phyloP scores from a whole-genome alignment of 2,797 vertebrate genomes.

The Coregonus suidteri region DNA sequence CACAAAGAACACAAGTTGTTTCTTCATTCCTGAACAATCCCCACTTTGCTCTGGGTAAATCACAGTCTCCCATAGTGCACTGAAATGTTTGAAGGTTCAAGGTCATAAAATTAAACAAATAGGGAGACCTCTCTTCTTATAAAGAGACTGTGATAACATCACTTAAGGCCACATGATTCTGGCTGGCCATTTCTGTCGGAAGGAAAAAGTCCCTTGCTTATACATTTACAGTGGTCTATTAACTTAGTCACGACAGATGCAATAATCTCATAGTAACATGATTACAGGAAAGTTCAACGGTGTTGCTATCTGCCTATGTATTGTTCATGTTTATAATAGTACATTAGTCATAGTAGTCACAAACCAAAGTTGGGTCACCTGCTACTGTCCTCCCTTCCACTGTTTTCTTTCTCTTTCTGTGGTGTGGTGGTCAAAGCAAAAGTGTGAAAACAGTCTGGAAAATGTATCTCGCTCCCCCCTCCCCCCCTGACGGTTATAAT shows the following conservation, averaged over 20 bases:
- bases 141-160: slow-evolving; percentile 20
- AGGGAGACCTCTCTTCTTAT: slow-evolving; percentile 11
- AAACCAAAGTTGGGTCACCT: no score
- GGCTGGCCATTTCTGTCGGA: neutral
- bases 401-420: no score
- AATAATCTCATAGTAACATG: neutral
- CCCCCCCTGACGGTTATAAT: no score
- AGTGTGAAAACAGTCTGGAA: no score
- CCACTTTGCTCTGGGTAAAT: neutral
- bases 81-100: slow-evolving; percentile 31
- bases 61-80: slow-evolving; percentile 5
- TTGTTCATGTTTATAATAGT: no score
- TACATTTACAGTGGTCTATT: neutral
- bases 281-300: neutral
- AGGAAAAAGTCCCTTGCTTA: neutral
- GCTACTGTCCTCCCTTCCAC: no score
- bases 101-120: slow-evolving; percentile 38
- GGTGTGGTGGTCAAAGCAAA: no score
- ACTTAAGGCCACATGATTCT: neutral
- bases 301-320: neutral
- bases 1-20: slow-evolving; percentile 13
- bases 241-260: neutral
- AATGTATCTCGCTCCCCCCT: no score
- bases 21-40: slow-evolving; percentile 25
- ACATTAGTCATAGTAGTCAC: no score